These are phyloP conservation scores for Diploptera punctata DNA, from an alignment of 2,888 invertebrate genomes.

Conservation along the genomic window DNA sequence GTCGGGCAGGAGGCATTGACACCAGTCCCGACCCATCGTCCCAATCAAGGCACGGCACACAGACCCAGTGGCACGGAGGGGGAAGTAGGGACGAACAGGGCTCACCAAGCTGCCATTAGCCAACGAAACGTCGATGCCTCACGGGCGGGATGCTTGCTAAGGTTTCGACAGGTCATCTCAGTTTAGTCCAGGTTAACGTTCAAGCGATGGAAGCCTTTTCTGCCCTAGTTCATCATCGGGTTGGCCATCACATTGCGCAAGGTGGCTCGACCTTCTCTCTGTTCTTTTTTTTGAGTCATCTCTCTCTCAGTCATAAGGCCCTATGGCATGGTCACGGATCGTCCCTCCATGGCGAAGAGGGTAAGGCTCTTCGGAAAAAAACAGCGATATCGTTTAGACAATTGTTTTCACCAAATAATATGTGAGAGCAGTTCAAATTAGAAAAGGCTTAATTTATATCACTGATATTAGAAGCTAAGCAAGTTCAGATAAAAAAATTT, in stretches of 20 bases:
- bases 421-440: constrained; percentile 33
- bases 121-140: constrained; percentile 32
- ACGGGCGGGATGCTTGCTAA: constrained; percentile 36
- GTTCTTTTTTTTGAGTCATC: constrained; percentile 38
- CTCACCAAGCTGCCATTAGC: constrained; percentile 37
- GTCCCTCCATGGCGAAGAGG: constrained; percentile 58
- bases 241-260: constrained; percentile 39
- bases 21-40: constrained; percentile 47
- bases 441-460: not conserved
- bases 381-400: constrained; percentile 46
- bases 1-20: constrained; percentile 42
- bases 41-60: constrained; percentile 36
- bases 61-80: constrained; percentile 34
- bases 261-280: constrained; percentile 40
- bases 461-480: constrained; percentile 3
- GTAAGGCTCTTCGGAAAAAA: constrained; percentile 58
- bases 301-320: constrained; percentile 52
- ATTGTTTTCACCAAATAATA: constrained; percentile 23
- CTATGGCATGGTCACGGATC: constrained; percentile 50
- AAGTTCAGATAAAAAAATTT: not conserved
- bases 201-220: constrained; percentile 35
- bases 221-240: constrained; percentile 42
- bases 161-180: constrained; percentile 28
- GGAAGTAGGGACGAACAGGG: constrained; percentile 30
- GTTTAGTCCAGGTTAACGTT: constrained; percentile 36